Evolutionary conservation across 2,797 vertebrate genomes (phyloP).

Genomic region (Acanthurus tractus): DNA sequence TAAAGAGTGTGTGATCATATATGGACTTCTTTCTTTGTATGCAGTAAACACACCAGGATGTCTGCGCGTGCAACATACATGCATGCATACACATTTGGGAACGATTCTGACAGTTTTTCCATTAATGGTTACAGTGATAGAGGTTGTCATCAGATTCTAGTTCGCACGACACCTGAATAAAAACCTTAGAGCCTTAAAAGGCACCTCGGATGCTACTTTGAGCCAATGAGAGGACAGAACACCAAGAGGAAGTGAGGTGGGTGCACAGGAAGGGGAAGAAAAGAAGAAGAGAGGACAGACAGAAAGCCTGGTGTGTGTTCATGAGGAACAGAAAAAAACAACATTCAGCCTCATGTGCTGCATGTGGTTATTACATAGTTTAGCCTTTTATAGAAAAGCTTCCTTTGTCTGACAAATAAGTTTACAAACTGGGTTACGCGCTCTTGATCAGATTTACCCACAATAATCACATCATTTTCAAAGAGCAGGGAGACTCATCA

Average conservation of each 20-base stretch:
- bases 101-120: conserved; percentile 6
- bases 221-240: conserved; percentile 59
- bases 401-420: conserved; percentile 21
- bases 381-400: conserved; percentile 5
- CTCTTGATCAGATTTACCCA: conserved; percentile 47
- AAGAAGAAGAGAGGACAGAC: conserved; percentile 35
- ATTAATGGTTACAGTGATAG: conserved; percentile 12
- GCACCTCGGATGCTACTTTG: conserved; percentile 49
- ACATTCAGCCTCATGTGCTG: conserved; percentile 25
- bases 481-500: conserved; percentile 3
- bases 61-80: not conserved
- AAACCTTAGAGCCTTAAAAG: conserved; percentile 74
- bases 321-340: conserved; percentile 43
- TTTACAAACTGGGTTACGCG: conserved; percentile 46
- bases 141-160: conserved; percentile 8
- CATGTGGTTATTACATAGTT: conserved; percentile 48
- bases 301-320: conserved; percentile 23
- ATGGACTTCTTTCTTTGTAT: not conserved
- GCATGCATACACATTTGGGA: not conserved
- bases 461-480: conserved; percentile 32
- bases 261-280: conserved; percentile 63
- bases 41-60: conserved; percentile 6
- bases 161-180: conserved; percentile 47
- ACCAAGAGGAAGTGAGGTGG: conserved; percentile 70
- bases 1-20: not conserved